phyloP scores from a whole-genome alignment of 1,140 invertebrate genomes.

The Aporrectodea caliginosa region DNA sequence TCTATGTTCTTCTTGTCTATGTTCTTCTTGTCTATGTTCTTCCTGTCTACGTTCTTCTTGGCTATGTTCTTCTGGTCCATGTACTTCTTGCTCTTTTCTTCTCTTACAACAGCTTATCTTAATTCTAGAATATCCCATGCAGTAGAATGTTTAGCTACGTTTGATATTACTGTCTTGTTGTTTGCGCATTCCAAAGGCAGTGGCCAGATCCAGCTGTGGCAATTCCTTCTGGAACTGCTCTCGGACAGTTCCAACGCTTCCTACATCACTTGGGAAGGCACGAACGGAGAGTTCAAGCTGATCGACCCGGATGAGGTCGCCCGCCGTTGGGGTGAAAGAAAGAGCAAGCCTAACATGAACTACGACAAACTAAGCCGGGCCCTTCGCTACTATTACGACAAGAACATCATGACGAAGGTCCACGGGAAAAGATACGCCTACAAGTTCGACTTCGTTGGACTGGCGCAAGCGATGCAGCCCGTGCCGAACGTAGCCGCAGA shows the following conservation, averaged over 20 bases:
- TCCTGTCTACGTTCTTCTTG: too few relatives aligned
- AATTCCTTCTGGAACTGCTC: slow-evolving; percentile 92
- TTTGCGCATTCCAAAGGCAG: too few relatives aligned
- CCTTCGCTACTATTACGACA: slow-evolving; percentile 70
- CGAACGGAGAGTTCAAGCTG: slow-evolving; percentile 93
- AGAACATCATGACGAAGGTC: slow-evolving; percentile 64
- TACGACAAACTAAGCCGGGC: slow-evolving; percentile 97
- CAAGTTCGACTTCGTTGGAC: slow-evolving; percentile 84
- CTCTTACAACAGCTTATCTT: background rate
- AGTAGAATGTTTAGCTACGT: too few relatives aligned
- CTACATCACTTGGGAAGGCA: slow-evolving; percentile 94
- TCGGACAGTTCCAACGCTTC: slow-evolving; percentile 75
- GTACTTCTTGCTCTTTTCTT: background rate
- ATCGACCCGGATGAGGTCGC: slow-evolving; percentile 97
- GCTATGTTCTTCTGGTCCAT: too few relatives aligned
- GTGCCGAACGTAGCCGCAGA: slow-evolving; percentile 14
- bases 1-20: too few relatives aligned
- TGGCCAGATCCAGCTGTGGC: slow-evolving; percentile 93
- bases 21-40: too few relatives aligned
- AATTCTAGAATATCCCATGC: background rate
- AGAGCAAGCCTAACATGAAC: slow-evolving; percentile 99
- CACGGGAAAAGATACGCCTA: slow-evolving; percentile 85
- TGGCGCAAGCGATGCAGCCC: slow-evolving; percentile 52
- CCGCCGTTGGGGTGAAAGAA: slow-evolving; percentile 92
- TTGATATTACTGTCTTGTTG: too few relatives aligned